Base-by-base conservation (phyloP, 2,888 invertebrate species). In the Metellina segmentata region DNA sequence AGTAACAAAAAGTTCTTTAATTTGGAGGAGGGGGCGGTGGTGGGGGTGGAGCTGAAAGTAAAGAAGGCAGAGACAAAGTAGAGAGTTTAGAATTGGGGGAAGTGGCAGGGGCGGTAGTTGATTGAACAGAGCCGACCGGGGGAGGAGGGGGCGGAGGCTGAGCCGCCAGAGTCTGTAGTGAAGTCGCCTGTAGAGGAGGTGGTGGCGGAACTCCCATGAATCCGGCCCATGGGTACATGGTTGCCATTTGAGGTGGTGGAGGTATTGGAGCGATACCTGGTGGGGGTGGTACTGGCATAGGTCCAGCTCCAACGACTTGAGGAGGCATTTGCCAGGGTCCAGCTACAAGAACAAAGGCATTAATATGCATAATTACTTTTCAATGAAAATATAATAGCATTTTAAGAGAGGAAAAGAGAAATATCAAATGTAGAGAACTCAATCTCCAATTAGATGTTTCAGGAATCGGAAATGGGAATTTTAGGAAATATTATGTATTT, bases 41-140 rank as follows among this genome's bases (percentile, higher is more conserved):
- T 16, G 97, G 97, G 7, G 97, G 97, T 5, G 97, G 97, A 52
- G 97, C 96, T 79, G 96, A 96, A 79, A 96, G 94, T 81, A 97
- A 94, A 79, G 95, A 96, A 2, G 96, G 96, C 75, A 96, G 94
- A 70, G 95, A 95, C 82, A 95, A 96, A 88, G 96, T 95, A 49
- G 88, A 91, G 6, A 94, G 74, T 74, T 93, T 93, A 16, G 93
- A 93, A 34, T 91, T 93, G 11, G 88, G 87, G 6, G 87, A 19
- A 11, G 85, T 34, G 16, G 79, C 61, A 8, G 89, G 8, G 7
- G 90, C 13, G n/a, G 89, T 90, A 11, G 70, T 61, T 53, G 86
- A 87, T 9, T 88, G 85, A 1, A 16, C 4, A 16, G 82, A 52
- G 19, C 78, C 81, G 13, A 93, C 78, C 16, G 93, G 94, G 93